A percentile compares a stretch with the other conserved stretches of the same genome.
phyloP scores from a whole-genome alignment of 2,888 invertebrate genomes.

The Pseudococcus longispinus region DNA sequence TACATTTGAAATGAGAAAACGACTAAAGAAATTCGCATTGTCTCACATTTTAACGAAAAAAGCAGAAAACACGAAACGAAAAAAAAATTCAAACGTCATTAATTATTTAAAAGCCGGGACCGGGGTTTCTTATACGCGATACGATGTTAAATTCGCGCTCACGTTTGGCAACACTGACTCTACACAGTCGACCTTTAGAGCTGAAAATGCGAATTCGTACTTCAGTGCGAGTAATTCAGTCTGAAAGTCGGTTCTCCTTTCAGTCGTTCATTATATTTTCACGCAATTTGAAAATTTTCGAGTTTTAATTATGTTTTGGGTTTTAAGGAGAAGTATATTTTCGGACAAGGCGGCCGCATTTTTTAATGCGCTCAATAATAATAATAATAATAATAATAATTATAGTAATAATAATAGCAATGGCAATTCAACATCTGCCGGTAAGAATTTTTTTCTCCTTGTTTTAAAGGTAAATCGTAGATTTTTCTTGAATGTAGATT shows the following conservation, averaged over 20 bases:
- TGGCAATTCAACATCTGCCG: constrained; percentile 53
- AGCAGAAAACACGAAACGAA: background rate
- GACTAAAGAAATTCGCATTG: background rate
- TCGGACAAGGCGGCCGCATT: constrained; percentile 60
- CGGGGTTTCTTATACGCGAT: background rate
- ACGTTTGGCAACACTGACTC: background rate
- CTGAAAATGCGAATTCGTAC: constrained; percentile 30
- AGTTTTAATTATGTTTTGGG: constrained; percentile 59
- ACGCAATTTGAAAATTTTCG: constrained; percentile 30
- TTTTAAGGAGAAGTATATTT: constrained; percentile 59
- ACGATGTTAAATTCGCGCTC: background rate
- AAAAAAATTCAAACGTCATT: background rate
- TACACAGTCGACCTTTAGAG: background rate
- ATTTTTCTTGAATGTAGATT: background rate
- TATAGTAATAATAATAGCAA: constrained; percentile 53
- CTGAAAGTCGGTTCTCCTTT: constrained; percentile 25
- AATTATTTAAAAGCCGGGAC: background rate
- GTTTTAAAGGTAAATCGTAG: background rate
- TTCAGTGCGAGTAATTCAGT: constrained; percentile 22
- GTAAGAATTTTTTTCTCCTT: constrained; percentile 14
- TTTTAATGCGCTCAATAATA: constrained; percentile 60
- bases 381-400: constrained; percentile 59
- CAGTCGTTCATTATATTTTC: constrained; percentile 23
- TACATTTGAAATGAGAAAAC: background rate
- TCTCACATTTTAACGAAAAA: background rate